These are phyloP conservation scores for Campylorhamphus procurvoides DNA, from an alignment of 2,113 vertebrate species.

Conservation along the genomic window DNA sequence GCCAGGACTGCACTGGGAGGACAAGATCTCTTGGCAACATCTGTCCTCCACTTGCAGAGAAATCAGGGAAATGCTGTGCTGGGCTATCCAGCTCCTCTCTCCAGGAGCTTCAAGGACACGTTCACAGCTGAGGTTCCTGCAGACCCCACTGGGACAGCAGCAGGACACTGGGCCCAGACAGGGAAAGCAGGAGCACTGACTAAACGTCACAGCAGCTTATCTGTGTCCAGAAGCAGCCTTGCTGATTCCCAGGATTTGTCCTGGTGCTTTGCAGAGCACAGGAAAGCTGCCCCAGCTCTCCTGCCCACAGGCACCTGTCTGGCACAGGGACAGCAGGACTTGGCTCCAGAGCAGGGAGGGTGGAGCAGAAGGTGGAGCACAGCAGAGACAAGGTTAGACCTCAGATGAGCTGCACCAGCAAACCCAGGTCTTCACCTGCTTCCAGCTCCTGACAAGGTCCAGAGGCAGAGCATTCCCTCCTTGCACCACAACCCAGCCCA, in stretches of 20 bases:
- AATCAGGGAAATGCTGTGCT: neutral
- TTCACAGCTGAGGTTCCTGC: neutral
- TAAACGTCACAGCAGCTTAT: neutral
- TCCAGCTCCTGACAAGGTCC: neutral
- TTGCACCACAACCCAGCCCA: neutral
- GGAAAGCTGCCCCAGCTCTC: neutral
- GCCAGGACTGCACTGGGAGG: neutral
- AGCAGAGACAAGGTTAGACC: neutral
- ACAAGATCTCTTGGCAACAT: neutral
- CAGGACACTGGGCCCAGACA: neutral
- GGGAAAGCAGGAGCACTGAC: neutral
- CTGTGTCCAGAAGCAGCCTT: neutral
- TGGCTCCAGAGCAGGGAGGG: neutral
- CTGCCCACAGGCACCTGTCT: rapidly evolving
- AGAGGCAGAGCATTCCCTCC: neutral
- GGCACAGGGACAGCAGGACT: neutral
- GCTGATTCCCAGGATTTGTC: neutral
- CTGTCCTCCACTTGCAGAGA: neutral
- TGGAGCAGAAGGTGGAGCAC: neutral
- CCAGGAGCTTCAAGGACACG: neutral
- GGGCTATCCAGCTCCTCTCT: neutral
- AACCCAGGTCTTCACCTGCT: rapidly evolving
- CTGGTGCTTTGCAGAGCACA: rapidly evolving
- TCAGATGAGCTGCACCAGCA: neutral
- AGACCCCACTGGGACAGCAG: neutral